Evolutionary conservation across 2,797 vertebrate genomes (phyloP).

Genomic region (Orientallactaga sibirica): DNA sequence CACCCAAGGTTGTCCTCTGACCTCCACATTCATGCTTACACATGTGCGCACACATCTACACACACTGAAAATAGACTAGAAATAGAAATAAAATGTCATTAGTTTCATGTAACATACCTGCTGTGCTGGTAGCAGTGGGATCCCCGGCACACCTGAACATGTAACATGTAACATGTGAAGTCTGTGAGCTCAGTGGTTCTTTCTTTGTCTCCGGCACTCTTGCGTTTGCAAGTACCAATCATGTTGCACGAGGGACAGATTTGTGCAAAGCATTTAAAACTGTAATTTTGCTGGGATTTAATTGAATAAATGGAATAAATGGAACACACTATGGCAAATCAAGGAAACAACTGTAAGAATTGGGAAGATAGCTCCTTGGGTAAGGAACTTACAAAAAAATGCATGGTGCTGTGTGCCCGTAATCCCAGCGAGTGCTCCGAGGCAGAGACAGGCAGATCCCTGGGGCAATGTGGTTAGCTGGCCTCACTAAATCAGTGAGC

Average conservation of each 20-base stretch:
- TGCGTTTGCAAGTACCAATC: background rate
- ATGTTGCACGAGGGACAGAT: background rate
- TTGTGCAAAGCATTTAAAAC: background rate
- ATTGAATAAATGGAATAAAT: too few species aligned
- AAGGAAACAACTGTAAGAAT: too few species aligned
- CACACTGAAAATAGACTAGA: background rate
- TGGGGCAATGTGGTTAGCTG: too few species aligned
- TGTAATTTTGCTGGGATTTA: background rate
- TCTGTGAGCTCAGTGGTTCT: background rate
- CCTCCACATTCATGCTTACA: background rate
- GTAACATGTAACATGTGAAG: background rate
- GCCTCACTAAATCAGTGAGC: too few species aligned
- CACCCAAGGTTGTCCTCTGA: background rate
- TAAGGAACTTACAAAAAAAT: too few species aligned
- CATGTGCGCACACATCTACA: background rate
- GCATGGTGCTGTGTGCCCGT: too few species aligned
- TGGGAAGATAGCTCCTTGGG: too few species aligned
- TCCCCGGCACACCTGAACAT: rapidly evolving
- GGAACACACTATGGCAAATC: background rate
- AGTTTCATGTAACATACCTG: background rate
- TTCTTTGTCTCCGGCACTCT: background rate
- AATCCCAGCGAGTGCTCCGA: too few species aligned
- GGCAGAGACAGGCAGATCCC: too few species aligned
- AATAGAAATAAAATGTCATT: background rate
- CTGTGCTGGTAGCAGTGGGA: background rate